Conservation (phyloP, 2,113 vertebrate species). For the Periophthalmus modestus region DNA sequence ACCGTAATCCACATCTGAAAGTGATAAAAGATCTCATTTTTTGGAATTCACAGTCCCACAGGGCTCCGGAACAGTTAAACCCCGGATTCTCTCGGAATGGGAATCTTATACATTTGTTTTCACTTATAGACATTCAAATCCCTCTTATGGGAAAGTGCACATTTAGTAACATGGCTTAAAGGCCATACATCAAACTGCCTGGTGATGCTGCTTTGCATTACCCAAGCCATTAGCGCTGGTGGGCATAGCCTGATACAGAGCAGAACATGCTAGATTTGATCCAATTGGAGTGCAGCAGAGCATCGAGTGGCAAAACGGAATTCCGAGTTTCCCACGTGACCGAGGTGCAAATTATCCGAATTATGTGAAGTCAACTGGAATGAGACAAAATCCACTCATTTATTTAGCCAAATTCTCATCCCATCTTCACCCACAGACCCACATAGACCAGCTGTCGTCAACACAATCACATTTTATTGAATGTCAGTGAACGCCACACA, state of each 20-base stretch:
- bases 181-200: constrained; percentile 30
- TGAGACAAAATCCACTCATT: constrained; percentile 25
- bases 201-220: constrained; percentile 19
- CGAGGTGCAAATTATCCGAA: constrained; percentile 43
- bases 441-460: constrained; percentile 57
- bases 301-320: constrained; percentile 2
- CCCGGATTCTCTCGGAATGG: constrained; percentile 42
- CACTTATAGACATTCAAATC: constrained; percentile 48
- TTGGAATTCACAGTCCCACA: constrained; percentile 30
- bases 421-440: constrained; percentile 23
- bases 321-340: constrained; percentile 24
- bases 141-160: constrained; percentile 31
- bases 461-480: constrained; percentile 17
- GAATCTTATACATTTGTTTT: constrained; percentile 59
- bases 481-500: constrained; percentile 20
- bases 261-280: constrained; percentile 29
- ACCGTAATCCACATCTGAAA: constrained; percentile 30
- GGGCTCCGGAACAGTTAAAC: constrained; percentile 51
- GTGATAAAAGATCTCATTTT: constrained; percentile 34
- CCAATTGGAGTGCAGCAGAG: neutral
- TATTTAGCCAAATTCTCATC: constrained; percentile 22
- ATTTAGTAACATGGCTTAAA: constrained; percentile 24
- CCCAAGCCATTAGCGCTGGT: constrained; percentile 21
- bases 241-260: constrained; percentile 31
- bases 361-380: constrained; percentile 35